Evolutionary conservation across 2,797 vertebrate species (phyloP).

Genomic region (Nannoperca obscura): DNA sequence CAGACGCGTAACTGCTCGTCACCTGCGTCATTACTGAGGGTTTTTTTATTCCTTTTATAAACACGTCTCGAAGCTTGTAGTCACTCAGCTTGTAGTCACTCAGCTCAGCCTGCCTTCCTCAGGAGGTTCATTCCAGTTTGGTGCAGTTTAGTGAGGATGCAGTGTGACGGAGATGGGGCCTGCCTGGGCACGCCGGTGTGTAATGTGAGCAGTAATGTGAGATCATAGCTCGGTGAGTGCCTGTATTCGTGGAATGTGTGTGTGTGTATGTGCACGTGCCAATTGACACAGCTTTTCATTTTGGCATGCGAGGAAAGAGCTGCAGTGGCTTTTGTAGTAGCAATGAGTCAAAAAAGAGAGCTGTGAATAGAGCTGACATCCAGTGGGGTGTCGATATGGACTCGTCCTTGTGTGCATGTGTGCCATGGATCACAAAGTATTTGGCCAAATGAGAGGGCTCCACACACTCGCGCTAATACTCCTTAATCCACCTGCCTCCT

Average conservation of each 20-base stretch:
- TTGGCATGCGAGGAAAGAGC: slow-evolving; percentile 56
- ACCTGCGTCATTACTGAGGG: not conserved
- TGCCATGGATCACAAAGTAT: slow-evolving; percentile 50
- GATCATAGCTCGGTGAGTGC: slow-evolving; percentile 35
- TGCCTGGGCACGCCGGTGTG: slow-evolving; percentile 61
- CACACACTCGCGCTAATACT: slow-evolving; percentile 54
- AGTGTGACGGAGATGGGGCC: slow-evolving; percentile 36
- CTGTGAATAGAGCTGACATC: slow-evolving; percentile 10
- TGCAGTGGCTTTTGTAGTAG: slow-evolving; percentile 38
- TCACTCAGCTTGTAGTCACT: not conserved
- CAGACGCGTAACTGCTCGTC: not conserved
- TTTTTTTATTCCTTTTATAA: not conserved
- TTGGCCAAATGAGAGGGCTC: slow-evolving; percentile 61
- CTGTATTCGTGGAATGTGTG: slow-evolving; percentile 51
- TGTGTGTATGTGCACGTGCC: slow-evolving; percentile 10
- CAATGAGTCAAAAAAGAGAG: slow-evolving; percentile 19
- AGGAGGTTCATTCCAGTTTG: not conserved
- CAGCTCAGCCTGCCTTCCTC: not conserved
- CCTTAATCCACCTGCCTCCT: slow-evolving; percentile 72
- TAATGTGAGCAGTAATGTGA: slow-evolving; percentile 71
- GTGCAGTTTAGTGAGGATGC: slow-evolving; percentile 19
- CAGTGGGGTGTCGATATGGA: slow-evolving; percentile 7
- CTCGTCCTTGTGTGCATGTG: slow-evolving; percentile 36
- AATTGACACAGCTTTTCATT: slow-evolving; percentile 51
- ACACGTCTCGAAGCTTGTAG: not conserved